These are phyloP conservation scores for Apodemia zela DNA, from an alignment of 2,888 invertebrate genomes.

Conservation along the genomic window DNA sequence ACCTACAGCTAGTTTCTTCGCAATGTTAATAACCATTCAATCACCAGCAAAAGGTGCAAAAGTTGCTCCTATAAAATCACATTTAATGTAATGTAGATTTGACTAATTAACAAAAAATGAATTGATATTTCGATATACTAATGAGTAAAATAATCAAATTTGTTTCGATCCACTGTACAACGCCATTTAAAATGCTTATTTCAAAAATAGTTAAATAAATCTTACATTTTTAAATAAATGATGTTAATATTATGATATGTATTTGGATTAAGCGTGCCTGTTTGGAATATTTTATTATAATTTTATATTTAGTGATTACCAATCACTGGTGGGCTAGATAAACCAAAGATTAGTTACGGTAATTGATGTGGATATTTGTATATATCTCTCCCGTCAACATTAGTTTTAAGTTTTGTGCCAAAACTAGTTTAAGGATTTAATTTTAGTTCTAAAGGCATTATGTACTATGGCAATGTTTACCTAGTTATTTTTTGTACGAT, in stretches of 20 bases:
- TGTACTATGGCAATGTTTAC: conserved; percentile 57
- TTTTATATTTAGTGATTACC: conserved; percentile 50
- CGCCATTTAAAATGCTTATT: conserved; percentile 21
- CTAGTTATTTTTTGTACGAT: conserved; percentile 55
- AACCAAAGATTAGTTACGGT: conserved; percentile 74
- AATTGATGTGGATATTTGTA: conserved; percentile 62
- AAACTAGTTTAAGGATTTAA: conserved; percentile 60
- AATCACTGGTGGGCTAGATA: conserved; percentile 73
- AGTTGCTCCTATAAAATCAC: too few species aligned
- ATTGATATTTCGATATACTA: too few species aligned
- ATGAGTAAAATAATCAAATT: too few species aligned
- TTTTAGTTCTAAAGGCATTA: conserved; percentile 51
- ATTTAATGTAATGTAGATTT: too few species aligned
- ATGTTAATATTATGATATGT: conserved; percentile 27
- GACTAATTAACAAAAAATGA: too few species aligned
- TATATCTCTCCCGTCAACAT: conserved; percentile 61
- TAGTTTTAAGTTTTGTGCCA: conserved; percentile 61
- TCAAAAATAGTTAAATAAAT: conserved; percentile 25
- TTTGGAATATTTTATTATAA: conserved; percentile 60
- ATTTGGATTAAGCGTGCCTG: conserved; percentile 46
- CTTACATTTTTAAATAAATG: conserved; percentile 28
- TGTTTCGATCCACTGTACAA: too few species aligned
- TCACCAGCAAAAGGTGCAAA: too few species aligned
- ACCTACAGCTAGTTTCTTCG: too few species aligned
- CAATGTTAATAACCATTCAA: too few species aligned